Conservation (phyloP, 2,113 vertebrate genomes). For the Erythrolamprus reginae region DNA sequence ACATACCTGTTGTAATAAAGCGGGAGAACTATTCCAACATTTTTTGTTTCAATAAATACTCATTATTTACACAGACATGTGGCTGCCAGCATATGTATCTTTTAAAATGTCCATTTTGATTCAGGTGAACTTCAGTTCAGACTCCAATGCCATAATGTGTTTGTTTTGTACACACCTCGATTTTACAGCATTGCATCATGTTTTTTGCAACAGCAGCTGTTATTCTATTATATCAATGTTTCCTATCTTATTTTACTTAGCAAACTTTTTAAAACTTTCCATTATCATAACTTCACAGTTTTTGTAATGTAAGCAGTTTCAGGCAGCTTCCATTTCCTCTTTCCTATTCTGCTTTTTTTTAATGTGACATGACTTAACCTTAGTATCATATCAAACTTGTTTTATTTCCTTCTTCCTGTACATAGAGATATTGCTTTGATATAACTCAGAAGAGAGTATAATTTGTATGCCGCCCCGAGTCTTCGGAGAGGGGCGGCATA, state of each 20-base stretch:
- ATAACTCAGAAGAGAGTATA: neutral
- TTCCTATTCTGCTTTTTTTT: neutral
- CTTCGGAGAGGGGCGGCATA: too few species aligned
- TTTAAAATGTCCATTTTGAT: neutral
- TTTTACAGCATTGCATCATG: neutral
- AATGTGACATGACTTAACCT: neutral
- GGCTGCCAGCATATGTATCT: neutral
- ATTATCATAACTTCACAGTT: neutral
- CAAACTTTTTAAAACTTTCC: neutral
- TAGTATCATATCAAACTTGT: neutral
- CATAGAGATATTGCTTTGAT: neutral
- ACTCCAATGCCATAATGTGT: neutral
- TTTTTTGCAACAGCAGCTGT: neutral
- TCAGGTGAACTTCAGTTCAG: neutral
- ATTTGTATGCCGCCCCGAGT: too few species aligned
- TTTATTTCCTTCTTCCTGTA: neutral
- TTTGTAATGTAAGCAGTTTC: neutral
- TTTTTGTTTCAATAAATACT: neutral
- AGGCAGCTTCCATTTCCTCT: neutral
- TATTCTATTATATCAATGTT: neutral
- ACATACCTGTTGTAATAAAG: neutral
- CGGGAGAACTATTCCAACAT: neutral
- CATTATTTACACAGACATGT: neutral
- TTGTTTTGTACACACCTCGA: neutral
- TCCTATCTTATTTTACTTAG: neutral